Base-by-base conservation (phyloP, 1,140 invertebrate species). In the Proctacanthus coquilletti region DNA sequence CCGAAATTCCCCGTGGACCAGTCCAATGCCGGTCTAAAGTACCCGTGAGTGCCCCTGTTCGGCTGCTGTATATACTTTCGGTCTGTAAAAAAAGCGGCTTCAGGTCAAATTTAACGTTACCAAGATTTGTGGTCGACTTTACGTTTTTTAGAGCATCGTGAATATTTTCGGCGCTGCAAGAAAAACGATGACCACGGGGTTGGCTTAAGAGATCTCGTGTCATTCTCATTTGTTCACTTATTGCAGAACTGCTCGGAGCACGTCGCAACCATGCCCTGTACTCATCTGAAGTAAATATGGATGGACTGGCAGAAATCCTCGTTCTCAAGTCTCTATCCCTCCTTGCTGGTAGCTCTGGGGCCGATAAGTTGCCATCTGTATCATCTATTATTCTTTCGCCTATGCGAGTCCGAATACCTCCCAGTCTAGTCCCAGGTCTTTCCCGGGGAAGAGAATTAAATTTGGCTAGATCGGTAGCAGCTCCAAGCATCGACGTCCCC, bases 91-190 rank as follows among this genome's bases (percentile, higher is more conserved):
- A 21, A n/a, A n/a, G n/a, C n/a, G n/a, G n/a, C n/a, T n/a, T n/a
- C n/a, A n/a, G n/a, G n/a, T 15, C 31, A 32, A 11, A 11, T 8
- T 32, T 25, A 25, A 6, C n/a, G n/a, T 25, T 25, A 25, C 23
- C 15, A 19, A 27, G 21, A 10, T 15, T 13, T 25, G 2, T 10
- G 13, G 31, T 36, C 17, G 20, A 63, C 66, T 69, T n/a, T 63
- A 82, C 80, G 60, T 81, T 79, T 62, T 79, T 77, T 17, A 77
- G 66, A 18, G 79, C 80, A 48, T 80, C 78, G 38, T 83, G 80
- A 41, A 89, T 80, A 63, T 91, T 91, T 63, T 93, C 87, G 13
- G 86, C 86, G 49, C 81, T 85, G 59, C 80, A 88, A 38, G 78
- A 89, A 61, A 81, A 87, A 58, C 80, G 68, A 14, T 77, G 75